Evolutionary conservation across 1,140 invertebrate genomes (phyloP), one percentile per base, ranked within the genome.

Genomic region (Drosophila elegans): DNA sequence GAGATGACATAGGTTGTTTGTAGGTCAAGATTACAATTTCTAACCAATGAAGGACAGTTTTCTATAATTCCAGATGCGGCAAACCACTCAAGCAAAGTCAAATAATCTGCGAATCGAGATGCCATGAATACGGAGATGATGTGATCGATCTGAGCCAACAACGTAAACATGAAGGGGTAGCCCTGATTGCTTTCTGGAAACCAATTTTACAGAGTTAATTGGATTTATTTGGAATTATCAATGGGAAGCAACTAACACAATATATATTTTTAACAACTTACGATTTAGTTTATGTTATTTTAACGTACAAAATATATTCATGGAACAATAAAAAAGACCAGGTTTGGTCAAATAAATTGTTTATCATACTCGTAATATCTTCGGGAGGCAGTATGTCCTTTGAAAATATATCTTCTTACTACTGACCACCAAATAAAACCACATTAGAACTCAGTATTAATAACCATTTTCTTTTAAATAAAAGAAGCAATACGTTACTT

Each of bases 1-100:
- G 12, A 41, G 49, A 42, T 48, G 21, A 42, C 16, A 16, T 64
- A 66, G 73, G 73, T 77, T 77, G 64, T 61, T 77, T 77, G 74
- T 77, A 77, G 63, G 74, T 77, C 63, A 77, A 56, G 56, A 77
- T 34, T 21, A 3, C 38, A 54, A 49, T 29, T 25, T 59, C 36
- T 52, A 62, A 77, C 32, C 36, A 5, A 61, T 52, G 36, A 32
- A 4, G 5, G 3, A 54, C 74, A 77, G 55, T 29, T 44, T 36
- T 57, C 32, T 49, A 29, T 52, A 41, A 42, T 77, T 69, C 10
- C 74, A 77, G 74, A 39, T 48, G n/a, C 51, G 9, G n/a, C 11
- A 3, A 41, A 27, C 6, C 0, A 12, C 13, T 52, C 60, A 7
- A 53, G 12, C 5, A 73, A 52, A 42, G 54, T 16, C 16, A 45